phyloP scores from a whole-genome alignment of 2,113 vertebrate species.

The Junco hyemalis region DNA sequence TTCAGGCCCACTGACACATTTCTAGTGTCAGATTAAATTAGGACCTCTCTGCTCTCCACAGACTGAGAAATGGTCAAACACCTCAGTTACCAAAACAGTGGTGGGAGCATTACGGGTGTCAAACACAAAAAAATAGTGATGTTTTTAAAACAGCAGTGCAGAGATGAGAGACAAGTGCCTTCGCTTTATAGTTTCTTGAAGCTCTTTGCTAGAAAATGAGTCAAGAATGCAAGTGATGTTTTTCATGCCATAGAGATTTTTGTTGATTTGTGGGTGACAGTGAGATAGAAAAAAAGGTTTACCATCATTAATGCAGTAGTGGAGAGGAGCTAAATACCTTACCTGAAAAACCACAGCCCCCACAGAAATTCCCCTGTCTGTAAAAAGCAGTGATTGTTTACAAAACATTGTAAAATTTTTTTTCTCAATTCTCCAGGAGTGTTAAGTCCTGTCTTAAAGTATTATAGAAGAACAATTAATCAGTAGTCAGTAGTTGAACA shows the following conservation, averaged over 20 bases:
- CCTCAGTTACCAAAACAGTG: neutral
- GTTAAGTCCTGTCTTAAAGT: neutral
- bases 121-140: neutral
- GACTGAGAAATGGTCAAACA: neutral
- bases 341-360: neutral
- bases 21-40: neutral
- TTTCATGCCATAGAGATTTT: neutral
- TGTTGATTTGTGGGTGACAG: neutral
- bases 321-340: neutral
- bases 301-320: neutral
- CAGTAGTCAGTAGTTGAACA: neutral
- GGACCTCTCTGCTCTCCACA: neutral
- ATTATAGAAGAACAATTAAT: neutral
- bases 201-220: neutral
- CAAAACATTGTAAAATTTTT: neutral
- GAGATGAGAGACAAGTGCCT: neutral
- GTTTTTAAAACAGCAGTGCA: neutral
- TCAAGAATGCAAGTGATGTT: neutral
- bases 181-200: neutral
- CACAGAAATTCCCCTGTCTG: neutral
- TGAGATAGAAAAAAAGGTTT: neutral
- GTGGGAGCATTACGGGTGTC: neutral
- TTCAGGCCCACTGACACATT: neutral
- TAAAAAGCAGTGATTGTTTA: neutral
- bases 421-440: neutral